phyloP scores from a whole-genome alignment of 2,888 invertebrate genomes.

The Xestoiulus laeticollis region DNA sequence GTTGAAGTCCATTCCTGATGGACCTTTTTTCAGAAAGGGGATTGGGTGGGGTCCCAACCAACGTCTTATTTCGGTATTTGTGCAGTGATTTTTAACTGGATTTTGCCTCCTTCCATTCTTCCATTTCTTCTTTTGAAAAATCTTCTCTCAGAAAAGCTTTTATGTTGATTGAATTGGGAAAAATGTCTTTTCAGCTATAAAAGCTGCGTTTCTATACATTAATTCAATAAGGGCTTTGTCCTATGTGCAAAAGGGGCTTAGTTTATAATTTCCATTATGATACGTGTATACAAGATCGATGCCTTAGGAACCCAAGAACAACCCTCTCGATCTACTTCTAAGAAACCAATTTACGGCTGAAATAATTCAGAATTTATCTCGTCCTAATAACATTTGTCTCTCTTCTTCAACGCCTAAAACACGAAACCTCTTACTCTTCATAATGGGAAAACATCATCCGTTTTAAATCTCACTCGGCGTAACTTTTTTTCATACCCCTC shows the following conservation, averaged over 20 bases:
- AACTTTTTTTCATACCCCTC: no score
- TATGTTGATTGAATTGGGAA: background rate
- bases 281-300: background rate
- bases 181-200: constrained; percentile 4
- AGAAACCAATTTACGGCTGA: background rate
- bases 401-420: no score
- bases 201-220: background rate
- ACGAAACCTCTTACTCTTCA: no score
- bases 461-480: no score
- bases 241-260: background rate
- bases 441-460: no score
- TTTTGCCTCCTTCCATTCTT: background rate
- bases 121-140: background rate
- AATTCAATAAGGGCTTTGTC: background rate
- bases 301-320: background rate
- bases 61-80: no score
- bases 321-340: background rate
- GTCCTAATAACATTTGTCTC: background rate
- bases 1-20: no score
- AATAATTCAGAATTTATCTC: background rate
- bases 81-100: background rate
- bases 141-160: background rate
- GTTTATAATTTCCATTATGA: background rate
- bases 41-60: no score
- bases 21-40: no score